Base-by-base conservation (phyloP, 2,113 vertebrate genomes). In the Rhinolophus ferrumequinum region DNA sequence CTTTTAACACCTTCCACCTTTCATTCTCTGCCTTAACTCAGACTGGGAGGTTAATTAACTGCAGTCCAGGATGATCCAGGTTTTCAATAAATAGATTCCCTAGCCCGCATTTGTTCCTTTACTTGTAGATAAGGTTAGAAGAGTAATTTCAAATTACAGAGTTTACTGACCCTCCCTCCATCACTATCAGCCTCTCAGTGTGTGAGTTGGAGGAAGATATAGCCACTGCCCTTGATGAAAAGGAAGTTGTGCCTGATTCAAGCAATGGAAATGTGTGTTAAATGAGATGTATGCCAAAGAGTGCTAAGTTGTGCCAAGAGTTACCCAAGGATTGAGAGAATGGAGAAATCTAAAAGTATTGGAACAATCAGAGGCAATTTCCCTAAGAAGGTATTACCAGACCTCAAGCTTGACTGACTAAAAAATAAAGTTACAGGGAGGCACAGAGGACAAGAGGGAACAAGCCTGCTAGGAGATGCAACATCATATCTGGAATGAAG, bases 121-220 rank as follows among this genome's bases (percentile, higher is more conserved):
- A 35, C 14, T 66, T 64, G 21, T 72, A 33, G 56, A 21, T 82
- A 16, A 60, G 21, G 7, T 89, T 60, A 28, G 24, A 81, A 66
- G 52, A 88, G 30, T 4, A 5, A 30, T 56, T 95, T 92, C 50
- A 66, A 18, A 41, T 80, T 58, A 72, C 24, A 26, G 33, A 22
- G 6, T 80, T 38, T 56, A 12, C 3, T 58, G 66, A 24, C 0
- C n/a, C 0, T 0, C 44, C 19, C 6, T 66, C 38, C 18, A 28
- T 75, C 44, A 38, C 41, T 21, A 18, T 30, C 16, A n/a, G 60
- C 82, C 15, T 66, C 10, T 41, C 77, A 84, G 38, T 35, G 6
- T 69, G 13, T 28, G n/a, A 97, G 16, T 7, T 35, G 15, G 33
- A 52, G 33, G 56, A 70, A 90, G n/a, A 75, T 69, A 5, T 56